Conservation (phyloP, 2,797 vertebrate genomes). For the Apodemus agrarius region DNA sequence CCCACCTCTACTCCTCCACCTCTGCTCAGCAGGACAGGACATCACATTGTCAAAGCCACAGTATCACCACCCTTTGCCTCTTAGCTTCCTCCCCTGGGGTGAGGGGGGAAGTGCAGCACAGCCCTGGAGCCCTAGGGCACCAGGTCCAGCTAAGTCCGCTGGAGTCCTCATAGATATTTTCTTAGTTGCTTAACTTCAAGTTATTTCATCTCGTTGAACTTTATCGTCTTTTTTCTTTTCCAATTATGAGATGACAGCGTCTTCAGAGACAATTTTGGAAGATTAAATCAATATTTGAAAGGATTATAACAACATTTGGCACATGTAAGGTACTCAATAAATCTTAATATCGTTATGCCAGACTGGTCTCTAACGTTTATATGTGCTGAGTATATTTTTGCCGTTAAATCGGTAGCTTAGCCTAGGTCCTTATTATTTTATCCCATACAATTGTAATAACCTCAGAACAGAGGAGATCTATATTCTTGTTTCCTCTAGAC, state of each 20-base stretch:
- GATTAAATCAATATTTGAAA: background rate
- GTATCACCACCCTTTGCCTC: background rate
- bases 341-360: background rate
- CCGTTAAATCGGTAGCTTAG: background rate
- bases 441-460: background rate
- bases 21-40: background rate
- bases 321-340: background rate
- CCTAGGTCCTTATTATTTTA: background rate
- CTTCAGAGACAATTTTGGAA: background rate
- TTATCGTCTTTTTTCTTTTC: background rate
- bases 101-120: fast-evolving
- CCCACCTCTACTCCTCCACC: background rate
- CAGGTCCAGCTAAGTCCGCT: background rate
- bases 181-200: background rate
- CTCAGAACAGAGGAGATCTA: background rate
- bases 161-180: background rate
- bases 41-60: background rate
- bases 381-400: background rate
- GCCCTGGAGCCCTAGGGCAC: background rate
- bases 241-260: background rate
- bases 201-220: background rate
- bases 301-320: background rate
- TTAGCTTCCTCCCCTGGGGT: background rate
- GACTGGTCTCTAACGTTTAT: background rate
- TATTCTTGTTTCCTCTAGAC: background rate